phyloP scores from a whole-genome alignment of 2,113 vertebrate species.

The Myrmophylax atrothorax region DNA sequence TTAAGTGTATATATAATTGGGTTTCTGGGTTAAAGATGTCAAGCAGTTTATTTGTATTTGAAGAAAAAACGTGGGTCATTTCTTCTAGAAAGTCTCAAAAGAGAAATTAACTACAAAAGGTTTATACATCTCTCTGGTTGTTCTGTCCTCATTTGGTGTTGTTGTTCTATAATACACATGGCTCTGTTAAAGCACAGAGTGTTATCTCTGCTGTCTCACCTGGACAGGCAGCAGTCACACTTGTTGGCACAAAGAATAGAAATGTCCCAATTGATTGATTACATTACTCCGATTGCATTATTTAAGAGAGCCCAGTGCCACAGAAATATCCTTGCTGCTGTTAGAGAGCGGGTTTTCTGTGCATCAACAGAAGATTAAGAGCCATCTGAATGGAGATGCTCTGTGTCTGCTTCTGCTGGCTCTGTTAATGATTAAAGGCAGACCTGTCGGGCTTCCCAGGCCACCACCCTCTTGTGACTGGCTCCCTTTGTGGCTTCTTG shows the following conservation, averaged over 20 bases:
- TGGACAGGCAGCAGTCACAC: not conserved
- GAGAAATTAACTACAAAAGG: not conserved
- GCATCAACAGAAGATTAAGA: not conserved
- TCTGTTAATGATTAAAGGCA: not conserved
- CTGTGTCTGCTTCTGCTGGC: not conserved
- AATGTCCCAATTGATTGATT: not conserved
- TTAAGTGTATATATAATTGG: not conserved
- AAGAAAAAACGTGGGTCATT: not conserved
- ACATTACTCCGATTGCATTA: not conserved
- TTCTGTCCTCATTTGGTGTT: not conserved
- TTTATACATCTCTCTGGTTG: not conserved
- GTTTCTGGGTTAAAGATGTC: not conserved
- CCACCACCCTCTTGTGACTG: slow-evolving; percentile 9
- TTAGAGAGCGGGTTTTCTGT: not conserved
- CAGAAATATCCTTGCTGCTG: not conserved
- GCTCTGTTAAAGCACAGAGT: not conserved
- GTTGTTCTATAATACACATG: not conserved
- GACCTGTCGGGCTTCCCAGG: not conserved
- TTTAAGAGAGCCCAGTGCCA: not conserved
- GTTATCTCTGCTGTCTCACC: not conserved
- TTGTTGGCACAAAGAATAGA: not conserved
- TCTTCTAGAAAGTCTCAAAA: not conserved
- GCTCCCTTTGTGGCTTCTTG: not conserved
- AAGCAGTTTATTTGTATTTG: not conserved
- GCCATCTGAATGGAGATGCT: not conserved